Conservation (phyloP, 2,888 invertebrate genomes). For the Chymomyza procnemis region DNA sequence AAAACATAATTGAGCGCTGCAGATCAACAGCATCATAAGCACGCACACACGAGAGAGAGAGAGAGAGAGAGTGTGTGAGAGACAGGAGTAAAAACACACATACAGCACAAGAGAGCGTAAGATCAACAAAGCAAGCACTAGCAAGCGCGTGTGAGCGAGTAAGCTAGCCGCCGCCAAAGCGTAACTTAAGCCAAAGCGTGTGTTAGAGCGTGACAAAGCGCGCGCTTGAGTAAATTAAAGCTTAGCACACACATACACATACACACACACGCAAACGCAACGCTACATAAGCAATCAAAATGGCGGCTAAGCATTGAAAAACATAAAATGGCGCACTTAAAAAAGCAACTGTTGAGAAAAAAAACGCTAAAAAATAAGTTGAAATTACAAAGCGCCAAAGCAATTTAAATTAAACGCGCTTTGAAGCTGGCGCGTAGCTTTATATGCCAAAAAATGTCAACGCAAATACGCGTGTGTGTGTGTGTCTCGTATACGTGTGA, state of each 20-base stretch:
- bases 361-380: slow-evolving; percentile 13
- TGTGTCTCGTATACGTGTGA: slow-evolving; percentile 29
- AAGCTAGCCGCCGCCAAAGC: not conserved
- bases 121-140: not conserved
- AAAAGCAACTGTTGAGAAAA: slow-evolving; percentile 12
- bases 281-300: slow-evolving; percentile 7
- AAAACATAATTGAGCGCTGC: not conserved
- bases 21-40: not conserved
- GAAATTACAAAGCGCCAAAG: slow-evolving; percentile 36
- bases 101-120: slow-evolving; percentile 11
- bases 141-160: not conserved
- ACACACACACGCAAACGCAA: not conserved
- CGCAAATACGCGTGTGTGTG: slow-evolving; percentile 23
- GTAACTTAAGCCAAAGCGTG: not conserved
- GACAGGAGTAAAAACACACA: slow-evolving; percentile 6
- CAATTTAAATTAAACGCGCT: slow-evolving; percentile 63
- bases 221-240: not conserved
- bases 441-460: slow-evolving; percentile 32
- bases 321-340: slow-evolving; percentile 1
- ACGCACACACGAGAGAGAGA: not conserved
- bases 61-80: not conserved
- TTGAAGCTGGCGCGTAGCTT: slow-evolving; percentile 21
- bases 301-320: slow-evolving; percentile 32
- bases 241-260: not conserved
- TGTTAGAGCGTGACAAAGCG: slow-evolving; percentile 7